Evolutionary conservation across 2,113 vertebrate species (phyloP).

Genomic region (Embiotoca jacksoni): DNA sequence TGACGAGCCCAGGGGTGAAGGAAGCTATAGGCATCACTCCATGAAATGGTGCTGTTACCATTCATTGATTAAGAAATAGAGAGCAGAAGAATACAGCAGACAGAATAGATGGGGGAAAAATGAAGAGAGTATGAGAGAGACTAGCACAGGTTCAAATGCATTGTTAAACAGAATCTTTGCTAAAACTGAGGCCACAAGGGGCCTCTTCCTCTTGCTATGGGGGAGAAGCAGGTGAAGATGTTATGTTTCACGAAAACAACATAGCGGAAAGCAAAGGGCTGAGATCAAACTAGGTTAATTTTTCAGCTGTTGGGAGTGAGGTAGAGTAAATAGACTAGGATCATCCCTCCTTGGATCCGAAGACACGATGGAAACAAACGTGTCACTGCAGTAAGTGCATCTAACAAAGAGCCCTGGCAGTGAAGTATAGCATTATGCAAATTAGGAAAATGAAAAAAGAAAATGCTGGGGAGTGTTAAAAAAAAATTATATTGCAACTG

Average conservation of each 20-base stretch:
- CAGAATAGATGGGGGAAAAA: not conserved
- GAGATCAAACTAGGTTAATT: slow-evolving; percentile 63
- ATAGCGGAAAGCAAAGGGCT: slow-evolving; percentile 25
- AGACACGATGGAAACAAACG: slow-evolving; percentile 31
- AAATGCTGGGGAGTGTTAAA: slow-evolving; percentile 20
- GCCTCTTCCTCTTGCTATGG: slow-evolving; percentile 31
- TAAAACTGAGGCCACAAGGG: slow-evolving; percentile 41
- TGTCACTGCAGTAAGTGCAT: slow-evolving; percentile 22
- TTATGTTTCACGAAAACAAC: slow-evolving; percentile 49
- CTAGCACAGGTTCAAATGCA: slow-evolving; percentile 12
- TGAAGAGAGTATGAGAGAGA: slow-evolving; percentile 2
- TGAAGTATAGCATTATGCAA: slow-evolving; percentile 53
- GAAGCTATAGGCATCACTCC: slow-evolving; percentile 1
- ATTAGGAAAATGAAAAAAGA: slow-evolving; percentile 22
- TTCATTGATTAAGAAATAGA: slow-evolving; percentile 33
- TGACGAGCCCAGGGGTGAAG: slow-evolving; percentile 17
- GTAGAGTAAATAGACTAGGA: slow-evolving; percentile 47
- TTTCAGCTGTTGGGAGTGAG: slow-evolving; percentile 26
- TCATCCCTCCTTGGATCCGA: slow-evolving; percentile 36
- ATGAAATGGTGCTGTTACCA: slow-evolving; percentile 36
- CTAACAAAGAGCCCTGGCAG: slow-evolving; percentile 38
- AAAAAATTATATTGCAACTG: not conserved
- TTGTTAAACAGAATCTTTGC: slow-evolving; percentile 44
- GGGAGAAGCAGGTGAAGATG: slow-evolving; percentile 28
- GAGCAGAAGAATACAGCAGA: slow-evolving; percentile 9